A percentile compares a stretch with the other conserved stretches of the same genome.
Conservation (phyloP, 2,797 vertebrate species). For the Eurystomus glaucurus region DNA sequence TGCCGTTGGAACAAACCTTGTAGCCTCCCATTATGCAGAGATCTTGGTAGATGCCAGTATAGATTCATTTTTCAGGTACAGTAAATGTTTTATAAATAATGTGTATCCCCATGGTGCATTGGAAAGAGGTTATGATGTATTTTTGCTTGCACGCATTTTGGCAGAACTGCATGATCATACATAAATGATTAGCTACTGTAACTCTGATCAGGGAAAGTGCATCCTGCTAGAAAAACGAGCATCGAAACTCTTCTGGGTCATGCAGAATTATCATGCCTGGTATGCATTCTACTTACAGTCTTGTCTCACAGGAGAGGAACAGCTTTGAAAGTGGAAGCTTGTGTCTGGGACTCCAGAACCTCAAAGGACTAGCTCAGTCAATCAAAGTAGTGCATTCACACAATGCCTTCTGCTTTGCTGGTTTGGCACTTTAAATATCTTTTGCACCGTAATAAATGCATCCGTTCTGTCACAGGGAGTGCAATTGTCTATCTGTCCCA, state of each 20-base stretch:
- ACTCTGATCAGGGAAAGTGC: conserved; percentile 34
- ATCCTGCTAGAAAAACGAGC: conserved; percentile 47
- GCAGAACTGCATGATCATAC: conserved; percentile 28
- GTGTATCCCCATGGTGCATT: background rate
- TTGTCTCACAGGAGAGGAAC: background rate
- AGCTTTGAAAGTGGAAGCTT: conserved; percentile 9
- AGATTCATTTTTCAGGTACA: conserved; percentile 40
- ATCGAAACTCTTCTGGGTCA: conserved; percentile 34
- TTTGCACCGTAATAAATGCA: background rate
- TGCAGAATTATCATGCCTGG: background rate
- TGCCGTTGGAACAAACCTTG: background rate
- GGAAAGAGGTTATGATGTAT: conserved; percentile 50
- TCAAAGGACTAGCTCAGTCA: background rate
- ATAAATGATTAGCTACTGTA: conserved; percentile 70
- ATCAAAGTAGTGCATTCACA: background rate
- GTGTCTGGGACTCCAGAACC: background rate
- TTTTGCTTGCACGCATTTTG: conserved; percentile 68
- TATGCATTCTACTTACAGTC: conserved; percentile 11
- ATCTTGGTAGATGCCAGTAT: conserved; percentile 1
- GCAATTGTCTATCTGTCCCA: background rate
- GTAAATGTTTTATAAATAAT: conserved; percentile 49
- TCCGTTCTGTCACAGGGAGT: background rate
- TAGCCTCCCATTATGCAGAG: background rate
- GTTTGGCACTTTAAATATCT: background rate
- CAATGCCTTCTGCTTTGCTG: background rate